Percentiles rank a stretch among this genome's conserved stretches.
phyloP scores from a whole-genome alignment of 1,140 invertebrate genomes.

The Drosophila pachea region DNA sequence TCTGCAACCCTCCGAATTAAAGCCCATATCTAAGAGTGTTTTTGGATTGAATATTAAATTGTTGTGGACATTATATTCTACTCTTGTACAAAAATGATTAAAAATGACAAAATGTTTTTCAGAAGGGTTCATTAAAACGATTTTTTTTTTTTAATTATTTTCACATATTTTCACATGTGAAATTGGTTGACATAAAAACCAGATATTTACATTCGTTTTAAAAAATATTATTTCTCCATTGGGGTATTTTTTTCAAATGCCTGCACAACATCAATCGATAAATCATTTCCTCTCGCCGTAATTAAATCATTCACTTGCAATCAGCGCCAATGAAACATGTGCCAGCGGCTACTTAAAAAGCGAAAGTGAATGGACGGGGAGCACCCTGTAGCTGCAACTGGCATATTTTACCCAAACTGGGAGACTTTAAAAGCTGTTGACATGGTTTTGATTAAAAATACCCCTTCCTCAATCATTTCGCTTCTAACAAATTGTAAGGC shows the following conservation, averaged over 20 bases:
- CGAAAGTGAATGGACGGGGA: not conserved
- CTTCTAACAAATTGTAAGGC: no score
- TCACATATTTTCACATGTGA: not conserved
- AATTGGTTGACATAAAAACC: not conserved
- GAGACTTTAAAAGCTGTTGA: no score
- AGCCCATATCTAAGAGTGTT: no score
- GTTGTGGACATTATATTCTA: no score
- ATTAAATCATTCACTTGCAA: constrained; percentile 52
- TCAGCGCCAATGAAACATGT: constrained; percentile 8
- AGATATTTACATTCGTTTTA: not conserved
- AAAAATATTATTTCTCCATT: not conserved
- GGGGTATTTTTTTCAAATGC: not conserved
- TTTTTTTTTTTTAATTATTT: not conserved
- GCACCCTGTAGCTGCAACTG: not conserved
- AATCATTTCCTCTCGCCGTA: constrained; percentile 52
- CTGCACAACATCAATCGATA: constrained; percentile 48
- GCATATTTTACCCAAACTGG: no score
- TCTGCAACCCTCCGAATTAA: no score
- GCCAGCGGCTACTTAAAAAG: constrained; percentile 1
- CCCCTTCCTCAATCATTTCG: no score
- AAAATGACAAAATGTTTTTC: no score
- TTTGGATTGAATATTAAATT: no score
- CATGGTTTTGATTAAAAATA: no score
- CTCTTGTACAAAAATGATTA: no score
- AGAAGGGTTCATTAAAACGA: no score